Evolutionary conservation across 2,113 vertebrate genomes (phyloP).

Genomic region (Seriola rivoliana): DNA sequence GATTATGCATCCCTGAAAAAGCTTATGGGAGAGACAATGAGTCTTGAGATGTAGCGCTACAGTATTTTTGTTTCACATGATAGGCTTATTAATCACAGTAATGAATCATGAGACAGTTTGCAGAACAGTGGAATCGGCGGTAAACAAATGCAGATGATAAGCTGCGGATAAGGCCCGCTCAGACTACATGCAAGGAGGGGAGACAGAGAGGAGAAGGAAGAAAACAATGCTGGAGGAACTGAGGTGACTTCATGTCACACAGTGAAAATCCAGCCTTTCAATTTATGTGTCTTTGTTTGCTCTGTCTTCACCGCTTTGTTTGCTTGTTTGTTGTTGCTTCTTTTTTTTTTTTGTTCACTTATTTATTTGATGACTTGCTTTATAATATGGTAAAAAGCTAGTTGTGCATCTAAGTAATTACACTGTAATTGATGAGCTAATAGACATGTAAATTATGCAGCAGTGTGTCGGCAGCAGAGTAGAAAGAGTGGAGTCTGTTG

Average conservation of each 20-base stretch:
- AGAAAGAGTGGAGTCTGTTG: constrained; percentile 68
- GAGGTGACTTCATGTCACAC: constrained; percentile 18
- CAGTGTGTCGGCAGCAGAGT: constrained; percentile 63
- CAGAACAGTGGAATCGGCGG: constrained; percentile 64
- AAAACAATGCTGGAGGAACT: neutral
- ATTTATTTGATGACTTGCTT: constrained; percentile 70
- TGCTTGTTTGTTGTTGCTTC: constrained; percentile 46
- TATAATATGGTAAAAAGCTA: constrained; percentile 75
- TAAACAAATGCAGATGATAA: constrained; percentile 76
- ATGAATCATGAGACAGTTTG: constrained; percentile 76
- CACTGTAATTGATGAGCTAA: constrained; percentile 82
- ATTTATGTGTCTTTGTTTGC: constrained; percentile 41
- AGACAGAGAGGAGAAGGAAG: neutral
- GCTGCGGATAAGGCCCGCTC: constrained; percentile 43
- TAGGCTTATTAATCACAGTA: constrained; percentile 82
- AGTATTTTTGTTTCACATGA: constrained; percentile 77
- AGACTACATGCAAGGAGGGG: constrained; percentile 11
- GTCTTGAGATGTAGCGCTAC: constrained; percentile 54
- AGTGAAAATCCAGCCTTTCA: constrained; percentile 37
- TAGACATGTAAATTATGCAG: constrained; percentile 81
- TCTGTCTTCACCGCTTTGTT: constrained; percentile 44
- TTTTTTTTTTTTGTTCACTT: constrained; percentile 62
- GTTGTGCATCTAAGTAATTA: constrained; percentile 76
- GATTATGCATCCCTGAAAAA: constrained; percentile 69
- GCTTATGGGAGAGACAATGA: constrained; percentile 69